Evolutionary conservation across 2,113 vertebrate species (phyloP), one percentile per base, ranked within the genome.

Genomic region (Elaphurus davidianus): DNA sequence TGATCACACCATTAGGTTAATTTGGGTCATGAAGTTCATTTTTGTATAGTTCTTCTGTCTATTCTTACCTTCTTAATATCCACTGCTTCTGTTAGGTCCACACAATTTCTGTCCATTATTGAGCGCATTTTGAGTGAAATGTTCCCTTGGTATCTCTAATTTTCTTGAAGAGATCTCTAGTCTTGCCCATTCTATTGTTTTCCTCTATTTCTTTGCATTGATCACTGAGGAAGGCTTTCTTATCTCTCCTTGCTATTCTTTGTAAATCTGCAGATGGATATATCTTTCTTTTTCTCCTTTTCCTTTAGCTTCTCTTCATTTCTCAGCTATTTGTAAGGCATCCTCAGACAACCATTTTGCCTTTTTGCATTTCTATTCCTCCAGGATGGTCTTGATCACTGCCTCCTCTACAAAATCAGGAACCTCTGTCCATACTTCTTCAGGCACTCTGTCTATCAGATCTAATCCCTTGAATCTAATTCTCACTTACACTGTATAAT

Each of bases 371-470:
- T 71, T 71, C 19, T 71, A 1, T 71, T 71, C n/a, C 64, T 71
- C 36, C n/a, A 71, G 17, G 67, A 71, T 71, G 19, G n/a, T 71
- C 17, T 71, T 71, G n/a, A 71, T 36, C n/a, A 36, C n/a, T 71
- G n/a, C n/a, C n/a, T 71, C 67, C n/a, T 71, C n/a, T 71, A 71
- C n/a, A 71, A 40, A 6, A 3, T 71, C n/a, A 40, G 5, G 19
- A 71, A 71, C 36, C 36, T 71, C n/a, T 0, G 0, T 71, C 10
- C n/a, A 23, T 71, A 71, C 19, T 40, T 40, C n/a, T 40, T 40
- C 67, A 71, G n/a, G 19, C n/a, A 36, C n/a, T 40, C 67, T 52
- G 52, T 52, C 52, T 71, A 23, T 40, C 67, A 40, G 67, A 71
- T 71, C n/a, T 71, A 71, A 40, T 23, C 67, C 9, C n/a, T 40